Evolutionary conservation across 2,113 vertebrate species (phyloP), one percentile per base, ranked within the genome.

Genomic region (Nibea albiflora): DNA sequence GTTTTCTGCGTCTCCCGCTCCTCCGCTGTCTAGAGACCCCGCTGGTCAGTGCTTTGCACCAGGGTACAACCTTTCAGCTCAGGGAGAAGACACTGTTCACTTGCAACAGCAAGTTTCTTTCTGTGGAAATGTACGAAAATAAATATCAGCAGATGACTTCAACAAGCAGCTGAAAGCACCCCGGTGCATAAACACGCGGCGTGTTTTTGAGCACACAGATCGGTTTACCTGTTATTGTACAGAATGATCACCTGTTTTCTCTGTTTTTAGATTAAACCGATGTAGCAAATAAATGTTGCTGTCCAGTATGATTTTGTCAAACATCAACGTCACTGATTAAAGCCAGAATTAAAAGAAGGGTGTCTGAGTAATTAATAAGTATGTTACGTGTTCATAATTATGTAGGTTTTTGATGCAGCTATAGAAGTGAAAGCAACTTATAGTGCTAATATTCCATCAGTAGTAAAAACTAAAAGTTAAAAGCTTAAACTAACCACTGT

Each of bases 1-100:
- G 92, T 94, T 93, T 90, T 91, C 87, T 78, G 80, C 44, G 53
- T 90, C 62, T 90, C 81, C 75, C 66, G 89, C 84, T 89, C 66
- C 85, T 91, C 76, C 28, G 26, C 83, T 85, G 91, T 90, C 91
- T 91, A 49, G 76, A 92, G 87, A 84, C 83, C 76, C 80, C 73
- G 62, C 80, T 86, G 88, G 90, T 86, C 93, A 85, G 74, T 52
- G 83, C 83, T 87, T 83, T 80, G 78, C 57, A 35, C 80, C 83
- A 78, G 88, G 78, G 83, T 84, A 78, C 85, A 90, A 89, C 88
- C 91, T 92, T 74, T 89, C 24, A 58, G 85, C 76, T 84, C 83
- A 81, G 79, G 81, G 64, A 77, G 84, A 80, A 78, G 69, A 70
- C 81, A 39, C 54, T 82, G 84, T 71, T 92, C 68, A 57, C 75